A percentile compares a stretch with the other conserved stretches of the same genome.
Evolutionary conservation across 2,797 vertebrate genomes (phyloP).

Genomic region (Astyanax mexicanus): DNA sequence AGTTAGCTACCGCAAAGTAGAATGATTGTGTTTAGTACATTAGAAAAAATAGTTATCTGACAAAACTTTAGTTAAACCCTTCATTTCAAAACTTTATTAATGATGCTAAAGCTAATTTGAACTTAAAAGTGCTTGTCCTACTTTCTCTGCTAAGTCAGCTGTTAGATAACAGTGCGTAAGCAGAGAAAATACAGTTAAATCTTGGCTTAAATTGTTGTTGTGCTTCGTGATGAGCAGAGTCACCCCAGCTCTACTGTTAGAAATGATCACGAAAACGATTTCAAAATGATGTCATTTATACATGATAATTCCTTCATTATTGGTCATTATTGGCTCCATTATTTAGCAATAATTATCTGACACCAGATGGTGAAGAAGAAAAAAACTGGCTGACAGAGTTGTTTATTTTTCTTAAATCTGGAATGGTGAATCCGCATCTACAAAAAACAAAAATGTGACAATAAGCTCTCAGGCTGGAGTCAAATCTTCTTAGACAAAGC

Average conservation of each 20-base stretch:
- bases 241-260: background rate
- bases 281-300: background rate
- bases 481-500: constrained; percentile 83
- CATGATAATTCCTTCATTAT: background rate
- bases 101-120: no score
- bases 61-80: no score
- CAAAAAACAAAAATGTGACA: constrained; percentile 81
- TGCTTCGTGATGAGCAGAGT: no score
- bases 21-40: no score
- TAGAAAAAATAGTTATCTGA: no score
- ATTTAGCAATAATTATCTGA: background rate
- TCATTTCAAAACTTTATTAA: no score
- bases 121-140: no score
- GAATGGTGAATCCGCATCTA: constrained; percentile 79
- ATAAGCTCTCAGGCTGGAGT: constrained; percentile 83
- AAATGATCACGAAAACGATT: background rate
- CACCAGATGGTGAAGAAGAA: constrained; percentile 12
- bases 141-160: no score
- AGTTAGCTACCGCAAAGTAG: no score
- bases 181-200: no score
- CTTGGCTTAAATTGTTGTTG: no score
- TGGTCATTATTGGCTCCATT: constrained; percentile 2
- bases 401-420: constrained; percentile 66
- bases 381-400: constrained; percentile 58
- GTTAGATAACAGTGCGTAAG: no score